Percentiles rank a stretch among this genome's conserved stretches.
Evolutionary conservation across 2,113 vertebrate species (phyloP).

Genomic region (Phaethornis superciliosus): DNA sequence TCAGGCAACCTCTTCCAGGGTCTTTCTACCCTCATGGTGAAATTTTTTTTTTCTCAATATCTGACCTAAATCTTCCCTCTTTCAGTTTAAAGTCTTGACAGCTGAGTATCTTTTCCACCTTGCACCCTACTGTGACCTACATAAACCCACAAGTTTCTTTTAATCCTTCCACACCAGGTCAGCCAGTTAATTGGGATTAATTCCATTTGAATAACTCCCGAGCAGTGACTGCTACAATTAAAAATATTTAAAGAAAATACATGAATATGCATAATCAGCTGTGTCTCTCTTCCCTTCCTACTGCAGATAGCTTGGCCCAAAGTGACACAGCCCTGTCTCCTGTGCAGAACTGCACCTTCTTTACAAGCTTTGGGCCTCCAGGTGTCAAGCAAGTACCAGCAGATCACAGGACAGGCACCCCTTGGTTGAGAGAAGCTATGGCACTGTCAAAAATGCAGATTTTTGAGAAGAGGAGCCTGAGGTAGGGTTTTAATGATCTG

Average conservation of each 20-base stretch:
- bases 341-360: neutral
- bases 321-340: neutral
- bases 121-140: neutral
- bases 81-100: neutral
- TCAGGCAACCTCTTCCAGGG: too few relatives aligned
- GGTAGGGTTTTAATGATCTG: neutral
- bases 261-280: neutral
- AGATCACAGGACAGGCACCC: neutral
- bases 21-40: too few relatives aligned
- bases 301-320: neutral
- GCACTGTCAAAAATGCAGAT: neutral
- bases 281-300: neutral
- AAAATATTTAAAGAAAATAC: neutral
- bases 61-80: too few relatives aligned
- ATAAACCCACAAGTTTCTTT: neutral
- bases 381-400: neutral
- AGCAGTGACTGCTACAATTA: neutral
- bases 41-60: too few relatives aligned
- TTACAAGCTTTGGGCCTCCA: neutral
- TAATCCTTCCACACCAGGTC: neutral
- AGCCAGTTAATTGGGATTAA: neutral
- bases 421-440: neutral
- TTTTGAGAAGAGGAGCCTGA: neutral
- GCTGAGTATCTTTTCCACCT: neutral
- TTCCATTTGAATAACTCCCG: neutral